phyloP scores from a whole-genome alignment of 2,797 vertebrate species.

The Sebastes diploproa region DNA sequence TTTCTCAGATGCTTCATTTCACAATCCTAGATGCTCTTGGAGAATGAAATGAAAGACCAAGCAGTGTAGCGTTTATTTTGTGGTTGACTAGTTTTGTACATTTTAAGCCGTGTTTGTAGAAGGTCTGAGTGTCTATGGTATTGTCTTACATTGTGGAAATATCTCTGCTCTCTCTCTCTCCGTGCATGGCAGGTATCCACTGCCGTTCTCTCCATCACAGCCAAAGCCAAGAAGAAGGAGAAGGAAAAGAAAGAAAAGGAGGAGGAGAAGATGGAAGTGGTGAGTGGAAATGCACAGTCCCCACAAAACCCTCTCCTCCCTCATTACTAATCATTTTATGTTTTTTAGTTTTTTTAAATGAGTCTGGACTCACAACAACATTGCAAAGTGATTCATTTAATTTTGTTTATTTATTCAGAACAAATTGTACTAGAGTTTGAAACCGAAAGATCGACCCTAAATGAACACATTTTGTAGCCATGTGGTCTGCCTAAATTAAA shows the following conservation, averaged over 20 bases:
- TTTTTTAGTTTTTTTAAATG: background rate
- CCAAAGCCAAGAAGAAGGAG: constrained; percentile 99
- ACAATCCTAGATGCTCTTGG: constrained; percentile 12
- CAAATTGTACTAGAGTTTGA: background rate
- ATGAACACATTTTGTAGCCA: background rate
- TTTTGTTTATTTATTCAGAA: background rate
- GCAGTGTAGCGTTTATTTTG: constrained; percentile 38
- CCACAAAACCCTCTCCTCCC: background rate
- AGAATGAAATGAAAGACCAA: constrained; percentile 19
- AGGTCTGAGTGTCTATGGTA: constrained; percentile 38
- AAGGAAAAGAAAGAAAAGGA: constrained; percentile 98
- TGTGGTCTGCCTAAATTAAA: background rate
- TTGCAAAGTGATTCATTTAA: background rate
- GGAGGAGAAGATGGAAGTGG: constrained; percentile 99
- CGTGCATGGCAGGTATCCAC: constrained; percentile 90
- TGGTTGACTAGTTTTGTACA: constrained; percentile 38
- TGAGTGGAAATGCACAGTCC: constrained; percentile 70
- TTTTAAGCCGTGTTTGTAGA: constrained; percentile 47
- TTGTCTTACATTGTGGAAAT: constrained; percentile 55
- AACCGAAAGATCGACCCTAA: background rate
- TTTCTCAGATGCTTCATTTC: constrained; percentile 39
- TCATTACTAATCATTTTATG: background rate
- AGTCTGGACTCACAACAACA: background rate
- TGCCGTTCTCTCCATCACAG: constrained; percentile 98
- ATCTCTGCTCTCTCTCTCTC: constrained; percentile 6